phyloP scores from a whole-genome alignment of 2,888 invertebrate species.

The Autographa pulchrina region DNA sequence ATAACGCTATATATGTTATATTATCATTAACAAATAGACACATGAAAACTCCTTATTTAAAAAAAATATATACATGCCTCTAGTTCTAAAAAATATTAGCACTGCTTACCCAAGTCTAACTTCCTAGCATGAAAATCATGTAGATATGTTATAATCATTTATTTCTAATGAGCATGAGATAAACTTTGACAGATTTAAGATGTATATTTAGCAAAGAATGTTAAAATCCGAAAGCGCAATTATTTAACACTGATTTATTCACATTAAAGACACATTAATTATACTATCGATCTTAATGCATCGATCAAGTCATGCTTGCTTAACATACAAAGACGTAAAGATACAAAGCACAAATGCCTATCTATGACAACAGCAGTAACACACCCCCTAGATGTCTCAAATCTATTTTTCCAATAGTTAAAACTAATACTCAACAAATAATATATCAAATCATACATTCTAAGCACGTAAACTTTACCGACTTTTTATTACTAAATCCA shows the following conservation, averaged over 20 bases:
- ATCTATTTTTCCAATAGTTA: neutral
- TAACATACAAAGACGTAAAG: neutral
- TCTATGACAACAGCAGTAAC: neutral
- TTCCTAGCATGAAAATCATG: neutral
- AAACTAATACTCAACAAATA: slow-evolving; percentile 26
- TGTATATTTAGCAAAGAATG: neutral
- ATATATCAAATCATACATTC: slow-evolving; percentile 52
- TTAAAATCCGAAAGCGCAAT: neutral
- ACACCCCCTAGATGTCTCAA: slow-evolving; percentile 5
- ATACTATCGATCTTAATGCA: neutral
- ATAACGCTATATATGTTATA: slow-evolving; percentile 48
- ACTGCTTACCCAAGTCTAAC: slow-evolving; percentile 35
- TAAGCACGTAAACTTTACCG: slow-evolving; percentile 83
- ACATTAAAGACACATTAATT: slow-evolving; percentile 1
- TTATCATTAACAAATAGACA: slow-evolving; percentile 35
- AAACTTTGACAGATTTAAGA: neutral
- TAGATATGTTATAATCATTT: too few relatives aligned
- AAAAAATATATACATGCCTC: neutral
- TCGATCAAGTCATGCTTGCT: neutral
- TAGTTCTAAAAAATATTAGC: slow-evolving; percentile 20
- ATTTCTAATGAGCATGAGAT: neutral
- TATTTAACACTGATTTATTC: neutral
- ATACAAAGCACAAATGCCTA: neutral
- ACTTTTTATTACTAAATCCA: slow-evolving; percentile 88
- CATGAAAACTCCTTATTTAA: slow-evolving; percentile 11